phyloP scores from a whole-genome alignment of 2,797 vertebrate species.

The Microchirus variegatus region DNA sequence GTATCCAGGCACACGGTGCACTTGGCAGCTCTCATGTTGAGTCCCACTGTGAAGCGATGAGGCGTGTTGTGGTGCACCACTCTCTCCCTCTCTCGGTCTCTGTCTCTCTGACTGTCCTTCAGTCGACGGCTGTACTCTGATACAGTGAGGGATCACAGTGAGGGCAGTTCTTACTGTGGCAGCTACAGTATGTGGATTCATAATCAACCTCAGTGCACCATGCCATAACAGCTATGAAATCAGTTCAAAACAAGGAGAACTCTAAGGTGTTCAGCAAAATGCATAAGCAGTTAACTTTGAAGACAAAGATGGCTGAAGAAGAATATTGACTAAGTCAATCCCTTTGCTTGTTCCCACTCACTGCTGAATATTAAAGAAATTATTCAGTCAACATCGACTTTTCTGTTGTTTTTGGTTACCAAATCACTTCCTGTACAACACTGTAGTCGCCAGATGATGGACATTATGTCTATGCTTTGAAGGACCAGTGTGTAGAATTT shows the following conservation, averaged over 20 bases:
- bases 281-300: conserved; percentile 39
- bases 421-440: neutral
- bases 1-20: conserved; percentile 97
- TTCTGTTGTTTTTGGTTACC: neutral
- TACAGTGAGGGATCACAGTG: conserved; percentile 53
- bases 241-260: conserved; percentile 38
- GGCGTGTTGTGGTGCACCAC: conserved; percentile 88
- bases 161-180: conserved; percentile 6
- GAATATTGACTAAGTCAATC: conserved; percentile 37
- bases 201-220: conserved; percentile 41
- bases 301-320: conserved; percentile 36
- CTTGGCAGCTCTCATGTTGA: conserved; percentile 98
- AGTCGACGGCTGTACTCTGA: conserved; percentile 94
- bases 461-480: too few relatives aligned
- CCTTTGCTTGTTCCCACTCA: conserved; percentile 35
- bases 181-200: conserved; percentile 3
- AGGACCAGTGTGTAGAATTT: too few relatives aligned
- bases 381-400: conserved; percentile 51
- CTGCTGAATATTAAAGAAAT: conserved; percentile 58
- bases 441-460: neutral
- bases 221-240: conserved; percentile 52
- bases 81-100: conserved; percentile 71
- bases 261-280: conserved; percentile 51
- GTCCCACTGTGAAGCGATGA: conserved; percentile 95
- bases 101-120: conserved; percentile 89